Evolutionary conservation across 1,140 invertebrate species (phyloP).

Genomic region (Drosophila rhopaloa): DNA sequence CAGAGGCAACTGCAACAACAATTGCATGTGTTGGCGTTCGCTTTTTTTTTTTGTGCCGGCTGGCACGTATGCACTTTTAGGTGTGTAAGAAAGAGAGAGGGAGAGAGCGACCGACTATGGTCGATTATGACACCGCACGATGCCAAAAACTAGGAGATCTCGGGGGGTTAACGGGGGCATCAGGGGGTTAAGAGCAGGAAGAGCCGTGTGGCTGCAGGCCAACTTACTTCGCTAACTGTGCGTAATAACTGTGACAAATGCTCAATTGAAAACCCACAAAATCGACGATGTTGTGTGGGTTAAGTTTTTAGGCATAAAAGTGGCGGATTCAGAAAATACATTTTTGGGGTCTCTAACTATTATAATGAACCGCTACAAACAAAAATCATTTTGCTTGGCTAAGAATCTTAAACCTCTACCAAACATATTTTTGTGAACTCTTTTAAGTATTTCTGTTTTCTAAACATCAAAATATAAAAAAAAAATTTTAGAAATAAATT

Average conservation of each 20-base stretch:
- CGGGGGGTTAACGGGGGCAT: conserved; percentile 1
- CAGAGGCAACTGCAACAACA: conserved; percentile 12
- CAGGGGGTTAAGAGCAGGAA: conserved; percentile 14
- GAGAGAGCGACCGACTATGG: conserved; percentile 8
- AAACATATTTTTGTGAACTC: too few relatives aligned
- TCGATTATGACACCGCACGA: conserved; percentile 71
- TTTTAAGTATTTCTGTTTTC: too few relatives aligned
- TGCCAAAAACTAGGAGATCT: conserved; percentile 49
- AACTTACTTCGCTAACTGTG: conserved; percentile 18
- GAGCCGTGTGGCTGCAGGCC: conserved; percentile 7
- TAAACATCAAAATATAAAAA: neutral
- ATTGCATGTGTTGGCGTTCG: conserved; percentile 47
- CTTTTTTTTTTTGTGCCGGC: conserved; percentile 39
- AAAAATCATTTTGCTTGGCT: too few relatives aligned
- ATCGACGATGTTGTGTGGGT: neutral
- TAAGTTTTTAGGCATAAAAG: neutral
- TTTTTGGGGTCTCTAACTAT: neutral
- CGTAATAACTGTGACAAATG: conserved; percentile 43
- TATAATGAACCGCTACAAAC: too few relatives aligned
- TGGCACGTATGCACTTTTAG: conserved; percentile 52
- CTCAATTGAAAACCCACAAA: neutral
- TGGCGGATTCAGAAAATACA: neutral
- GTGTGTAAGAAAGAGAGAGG: neutral
- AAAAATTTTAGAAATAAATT: neutral
- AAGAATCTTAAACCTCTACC: too few relatives aligned